Evolutionary conservation across 2,113 vertebrate species (phyloP), one percentile per base, ranked within the genome.

Genomic region (Atlantisia rogersi): DNA sequence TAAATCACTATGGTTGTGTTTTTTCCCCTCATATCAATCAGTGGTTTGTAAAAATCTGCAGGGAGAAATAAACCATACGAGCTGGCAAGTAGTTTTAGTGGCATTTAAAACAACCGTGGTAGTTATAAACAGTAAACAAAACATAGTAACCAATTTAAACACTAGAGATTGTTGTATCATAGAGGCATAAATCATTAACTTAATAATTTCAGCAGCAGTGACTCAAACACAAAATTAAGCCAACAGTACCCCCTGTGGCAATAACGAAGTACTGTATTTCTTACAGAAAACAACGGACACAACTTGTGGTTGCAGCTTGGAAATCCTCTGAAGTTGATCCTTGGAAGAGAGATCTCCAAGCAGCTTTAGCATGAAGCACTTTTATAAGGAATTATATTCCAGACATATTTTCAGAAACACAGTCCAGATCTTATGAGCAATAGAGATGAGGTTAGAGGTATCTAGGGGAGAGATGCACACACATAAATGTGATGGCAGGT

Each of bases 71-170:
- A 98, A 97, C 95, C 76, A 91, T 90, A 85, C 63, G 94, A 95
- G 79, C 83, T 97, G 96, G 97, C 97, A 96, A 90, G 86, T 80
- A 56, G 80, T 87, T 95, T 97, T 92, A 62, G 67, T 95, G 97
- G 96, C 90, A 96, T 93, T 97, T 96, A 94, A 93, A 97, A 96
- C 94, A 97, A 97, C 86, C 42, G 8, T 96, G 95, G 97, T 97
- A 98, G 98, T 97, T 97, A 98, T 97, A 98, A 98, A 98, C 97
- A 98, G 97, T 98, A 98, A 98, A 98, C 97, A 98, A 98, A 98
- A 98, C 97, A 98, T 94, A 97, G 98, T 97, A 98, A 98, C 98
- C 97, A 90, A 95, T 95, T 97, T 90, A 97, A 98, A 97, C 96
- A 97, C 95, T 96, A 91, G 96, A 97, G 97, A 97, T 97, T 95